Base-by-base conservation (phyloP, 2,888 invertebrate genomes). In the Andrena haemorrhoa region DNA sequence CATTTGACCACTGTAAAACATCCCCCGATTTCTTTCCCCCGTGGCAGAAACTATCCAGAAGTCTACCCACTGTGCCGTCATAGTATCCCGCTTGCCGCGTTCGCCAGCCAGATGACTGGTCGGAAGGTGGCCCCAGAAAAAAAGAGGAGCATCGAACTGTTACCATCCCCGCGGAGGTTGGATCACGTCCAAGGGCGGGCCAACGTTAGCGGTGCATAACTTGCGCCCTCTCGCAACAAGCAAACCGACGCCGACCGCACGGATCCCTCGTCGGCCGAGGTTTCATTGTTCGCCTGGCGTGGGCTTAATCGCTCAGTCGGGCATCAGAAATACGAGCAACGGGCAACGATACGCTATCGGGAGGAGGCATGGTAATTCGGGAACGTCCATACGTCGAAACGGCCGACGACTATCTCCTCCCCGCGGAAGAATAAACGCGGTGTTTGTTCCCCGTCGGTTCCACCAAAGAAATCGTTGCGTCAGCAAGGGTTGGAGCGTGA, bases 71-170 rank as follows among this genome's bases (percentile, higher is more conserved):
- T 0, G 35, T 6, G 26, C 26, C 31, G 4, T 29, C 65, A 4
- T 2, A 41, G 65, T 31, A 23, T 65, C 61, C 16, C 35, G 35
- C 26, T 51, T 2, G 41, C 8, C 64, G 51, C n/a, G 35, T 47
- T 58, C 10, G 23, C 51, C 16, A 47, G n/a, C 33, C 23, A 51
- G n/a, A 35, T 35, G 23, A 60, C 33, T 60, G 35, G 8, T 68
- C 64, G 75, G 10, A 41, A 20, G 31, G 12, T n/a, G 41, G 56
- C 26, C 47, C 29, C 29, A 56, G 12, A 63, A 56, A 72, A 66
- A 63, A 68, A 5, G 31, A 56, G 49, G 41, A 86, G 86, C 86
- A 90, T 91, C 86, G 90, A 90, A 89, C 87, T 86, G 86, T 90
- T 89, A 88, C 88, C 89, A 89, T 87, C 82, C 74, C 84, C 35